Base-by-base conservation (phyloP, 2,113 vertebrate genomes). In the Nycticryphes semicollaris region DNA sequence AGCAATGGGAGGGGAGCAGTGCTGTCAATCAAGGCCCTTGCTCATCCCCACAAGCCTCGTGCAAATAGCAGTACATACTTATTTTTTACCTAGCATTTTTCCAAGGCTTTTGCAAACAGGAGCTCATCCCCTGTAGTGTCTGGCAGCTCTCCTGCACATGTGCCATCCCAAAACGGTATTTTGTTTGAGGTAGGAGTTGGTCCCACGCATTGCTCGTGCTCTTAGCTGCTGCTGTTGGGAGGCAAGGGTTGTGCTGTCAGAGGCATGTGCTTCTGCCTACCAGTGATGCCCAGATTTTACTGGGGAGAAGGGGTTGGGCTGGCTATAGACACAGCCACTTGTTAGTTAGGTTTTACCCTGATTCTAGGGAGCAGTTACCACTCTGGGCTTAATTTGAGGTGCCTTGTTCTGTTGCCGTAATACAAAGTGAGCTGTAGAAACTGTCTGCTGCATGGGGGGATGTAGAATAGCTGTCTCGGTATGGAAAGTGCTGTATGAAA, bases 281-380 rank as follows among this genome's bases (percentile, higher is more conserved):
- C 24, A 60, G 25, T 2, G 2, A 30, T 37, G 37, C 33, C 23
- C 47, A 59, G 0, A 28, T 72, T 90, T 75, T 13, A 15, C 22
- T 63, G 28, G 51, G 27, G 25, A 83, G 39, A n/a, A 85, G 6
- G 24, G 64, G 24, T 25, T 73, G 6, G 19, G 66, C 45, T 77
- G 63, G 9, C 45, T 90, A 1, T 53, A 45, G 45, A 47, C 3
- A 10, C 0, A 4, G 31, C 57, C 14, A 8, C 43, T 64, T 33
- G 3, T 51, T 75, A 72, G 13, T 31, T 56, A 27, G 20, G 28
- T 75, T 87, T 91, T 94, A 94, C 21, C 14, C 10, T 64, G 33
- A 4, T 75, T 92, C 19, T 60, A 56, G 21, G 25, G 51, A 91
- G 35, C 0, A 1, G 16, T 76, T 48, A 15, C 17, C 0, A 0